phyloP scores from a whole-genome alignment of 2,888 invertebrate genomes.

The Myopa testacea region DNA sequence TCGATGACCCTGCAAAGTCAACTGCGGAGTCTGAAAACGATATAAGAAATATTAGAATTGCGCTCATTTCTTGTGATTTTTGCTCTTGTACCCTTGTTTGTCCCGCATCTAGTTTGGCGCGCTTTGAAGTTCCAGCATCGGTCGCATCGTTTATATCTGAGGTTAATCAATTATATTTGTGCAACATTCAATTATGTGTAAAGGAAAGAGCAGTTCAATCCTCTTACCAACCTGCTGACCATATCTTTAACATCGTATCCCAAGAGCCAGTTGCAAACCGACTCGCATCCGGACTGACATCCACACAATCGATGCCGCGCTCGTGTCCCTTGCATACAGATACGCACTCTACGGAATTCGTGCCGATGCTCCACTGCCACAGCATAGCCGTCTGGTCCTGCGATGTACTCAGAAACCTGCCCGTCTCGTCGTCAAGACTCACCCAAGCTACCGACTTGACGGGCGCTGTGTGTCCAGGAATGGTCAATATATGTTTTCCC shows the following conservation, averaged over 20 bases:
- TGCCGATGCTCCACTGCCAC: slow-evolving; percentile 86
- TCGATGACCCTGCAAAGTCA: slow-evolving; percentile 91
- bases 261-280: slow-evolving; percentile 88
- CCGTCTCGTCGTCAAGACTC: slow-evolving; percentile 74
- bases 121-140: slow-evolving; percentile 74
- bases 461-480: slow-evolving; percentile 88
- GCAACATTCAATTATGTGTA: not conserved
- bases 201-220: not conserved
- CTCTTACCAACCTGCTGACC: slow-evolving; percentile 80
- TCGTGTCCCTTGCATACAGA: slow-evolving; percentile 91
- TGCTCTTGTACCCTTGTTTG: slow-evolving; percentile 71
- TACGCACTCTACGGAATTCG: slow-evolving; percentile 82
- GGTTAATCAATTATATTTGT: slow-evolving; percentile 38
- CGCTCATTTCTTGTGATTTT: not conserved
- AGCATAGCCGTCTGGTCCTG: slow-evolving; percentile 92
- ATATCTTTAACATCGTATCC: slow-evolving; percentile 92
- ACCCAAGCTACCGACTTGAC: slow-evolving; percentile 93
- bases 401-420: slow-evolving; percentile 83
- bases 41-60: not conserved
- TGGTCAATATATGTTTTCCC: slow-evolving; percentile 85
- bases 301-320: slow-evolving; percentile 89
- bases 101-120: slow-evolving; percentile 68
- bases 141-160: slow-evolving; percentile 70
- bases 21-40: slow-evolving; percentile 76
- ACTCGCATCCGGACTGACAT: slow-evolving; percentile 76